Base-by-base conservation (phyloP, 2,888 invertebrate species). In the Lottia gigantea region DNA sequence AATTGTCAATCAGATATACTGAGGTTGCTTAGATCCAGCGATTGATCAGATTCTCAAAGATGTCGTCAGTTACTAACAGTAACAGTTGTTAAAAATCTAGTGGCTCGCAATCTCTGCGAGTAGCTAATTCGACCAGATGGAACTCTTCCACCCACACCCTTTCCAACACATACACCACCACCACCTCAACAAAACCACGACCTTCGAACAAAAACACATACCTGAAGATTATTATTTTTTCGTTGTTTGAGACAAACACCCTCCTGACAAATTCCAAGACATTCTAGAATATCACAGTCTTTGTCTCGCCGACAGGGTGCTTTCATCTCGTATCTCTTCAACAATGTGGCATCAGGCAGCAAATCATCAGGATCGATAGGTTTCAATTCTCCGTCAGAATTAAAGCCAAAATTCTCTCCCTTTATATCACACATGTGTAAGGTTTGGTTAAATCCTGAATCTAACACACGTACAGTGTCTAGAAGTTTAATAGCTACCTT, bases 371-470 rank as follows among this genome's bases (percentile, higher is more conserved):
- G 87, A 86, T 93, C 92, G 45, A 93, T 87, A 76, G 92, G 91
- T 86, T 92, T 85, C 15, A 87, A 78, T 11, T 75, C 71, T 23
- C 82, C 81, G 62, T 84, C 79, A 0, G 67, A 70, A 61, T 91
- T 89, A 0, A 92, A 82, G 0, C 93, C 93, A 86, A 93, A 93
- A 83, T 93, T 92, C 73, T 91, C 91, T 73, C 92, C 88, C 86
- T 93, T 93, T 0, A 93, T 89, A 88, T 93, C 93, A 87, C 94
- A 94, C 26, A 93, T 87, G 81, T 92, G 90, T 72, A 93, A 89
- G 0, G 92, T 91, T 78, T 92, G 92, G 1, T 91, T 90, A 73
- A 92, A 90, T 49, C 89, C 90, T 8, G 73, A 89, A 62, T 93
- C 92, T 64, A 93, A 85, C 73, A 91, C 90, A 66, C 91, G 90